A percentile compares a stretch with the other conserved stretches of the same genome.
These are phyloP conservation scores for Sciaenops ocellatus DNA, from an alignment of 2,797 vertebrate species.

Conservation along the genomic window DNA sequence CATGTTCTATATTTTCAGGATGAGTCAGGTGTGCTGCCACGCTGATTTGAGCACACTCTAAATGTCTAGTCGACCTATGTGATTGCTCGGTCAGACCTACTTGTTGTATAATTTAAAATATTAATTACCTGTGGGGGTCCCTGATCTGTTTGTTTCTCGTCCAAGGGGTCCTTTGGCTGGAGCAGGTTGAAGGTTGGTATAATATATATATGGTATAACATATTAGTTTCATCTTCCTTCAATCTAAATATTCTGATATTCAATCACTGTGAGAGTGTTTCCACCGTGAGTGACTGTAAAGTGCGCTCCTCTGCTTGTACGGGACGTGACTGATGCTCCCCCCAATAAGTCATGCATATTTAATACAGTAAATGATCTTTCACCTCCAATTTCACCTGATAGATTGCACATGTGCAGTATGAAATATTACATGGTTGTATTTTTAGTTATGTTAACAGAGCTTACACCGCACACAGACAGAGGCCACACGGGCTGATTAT, in stretches of 20 bases:
- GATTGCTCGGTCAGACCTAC: too few species aligned
- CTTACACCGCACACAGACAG: slow-evolving; percentile 40
- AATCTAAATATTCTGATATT: slow-evolving; percentile 1
- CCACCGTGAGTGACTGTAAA: slow-evolving; percentile 7
- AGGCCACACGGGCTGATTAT: slow-evolving; percentile 65
- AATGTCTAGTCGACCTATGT: too few species aligned
- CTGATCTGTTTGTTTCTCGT: too few species aligned
- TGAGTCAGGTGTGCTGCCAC: too few species aligned
- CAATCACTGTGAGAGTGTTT: neutral
- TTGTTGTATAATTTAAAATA: too few species aligned
- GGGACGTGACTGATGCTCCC: slow-evolving; percentile 52
- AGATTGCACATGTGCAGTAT: slow-evolving; percentile 35
- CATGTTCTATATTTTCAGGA: too few species aligned
- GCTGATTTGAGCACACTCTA: too few species aligned
- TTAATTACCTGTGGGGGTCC: too few species aligned
- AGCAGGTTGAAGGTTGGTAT: too few species aligned
- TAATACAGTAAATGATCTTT: slow-evolving; percentile 74
- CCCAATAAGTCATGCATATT: slow-evolving; percentile 73
- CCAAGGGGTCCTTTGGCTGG: too few species aligned
- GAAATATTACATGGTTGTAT: slow-evolving; percentile 67
- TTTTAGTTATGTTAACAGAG: slow-evolving; percentile 63
- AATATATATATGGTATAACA: neutral
- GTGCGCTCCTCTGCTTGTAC: slow-evolving; percentile 4
- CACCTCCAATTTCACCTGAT: slow-evolving; percentile 67
- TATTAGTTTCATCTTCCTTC: neutral